Evolutionary conservation across 2,113 vertebrate species (phyloP), one percentile per base, ranked within the genome.

Genomic region (Nesogale talazaci): DNA sequence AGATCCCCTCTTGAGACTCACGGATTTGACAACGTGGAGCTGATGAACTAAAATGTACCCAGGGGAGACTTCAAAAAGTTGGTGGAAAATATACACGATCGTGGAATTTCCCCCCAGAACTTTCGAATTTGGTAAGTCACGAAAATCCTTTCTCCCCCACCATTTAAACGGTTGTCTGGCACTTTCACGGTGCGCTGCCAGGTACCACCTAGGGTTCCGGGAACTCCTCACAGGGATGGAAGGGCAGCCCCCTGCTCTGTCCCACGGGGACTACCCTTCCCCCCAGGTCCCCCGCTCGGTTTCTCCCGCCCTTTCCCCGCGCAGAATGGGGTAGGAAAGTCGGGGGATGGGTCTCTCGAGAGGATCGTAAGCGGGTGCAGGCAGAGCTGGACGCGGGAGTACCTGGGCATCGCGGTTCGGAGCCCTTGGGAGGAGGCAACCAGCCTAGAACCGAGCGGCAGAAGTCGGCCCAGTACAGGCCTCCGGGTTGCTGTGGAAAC

Each of bases 401-500:
- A 97, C 97, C 97, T 97, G 91, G 91, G 94, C 97, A 97, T 97
- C 8, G n/a, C 42, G 88, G 56, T 20, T 57, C 12, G 23, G 23
- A 9, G 40, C 63, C 31, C 31, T 22, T 8, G 0, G 11, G 22
- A 2, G 29, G 4, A 1, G 3, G 5, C 42, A 34, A 3, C 34
- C 70, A 31, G 12, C 3, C 4, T 31, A 20, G 22, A 92, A 29
- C 0, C 42, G 6, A 0, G 1, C 1, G 22, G n/a, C n/a, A n/a
- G n/a, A n/a, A n/a, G n/a, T n/a, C n/a, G n/a, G 0, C 0, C 7
- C 20, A 38, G 61, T 22, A 1, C 0, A 29, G 59, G 19, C 61
- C 80, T 27, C 46, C 31, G 7, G 25, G 96, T 98, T 94, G 81
- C 96, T 95, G 96, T 96, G 92, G 97, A 78, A 96, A 79, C 97